Conservation (phyloP, 2,797 vertebrate genomes). For the Naso thynnoides region DNA sequence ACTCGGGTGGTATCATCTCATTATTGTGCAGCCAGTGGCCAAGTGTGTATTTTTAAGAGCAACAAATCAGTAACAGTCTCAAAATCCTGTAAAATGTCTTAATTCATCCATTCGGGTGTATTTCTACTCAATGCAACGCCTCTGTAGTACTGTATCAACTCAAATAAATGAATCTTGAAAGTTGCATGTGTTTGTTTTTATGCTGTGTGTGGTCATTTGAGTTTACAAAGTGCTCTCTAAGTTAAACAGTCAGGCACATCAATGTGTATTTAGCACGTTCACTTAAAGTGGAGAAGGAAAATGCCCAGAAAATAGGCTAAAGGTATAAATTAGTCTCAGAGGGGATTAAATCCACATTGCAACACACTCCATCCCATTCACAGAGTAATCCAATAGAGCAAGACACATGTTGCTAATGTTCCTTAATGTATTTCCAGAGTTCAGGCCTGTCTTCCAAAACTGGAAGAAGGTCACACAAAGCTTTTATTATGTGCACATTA, state of each 20-base stretch:
- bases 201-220: constrained; percentile 30
- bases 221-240: neutral
- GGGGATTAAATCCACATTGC: neutral
- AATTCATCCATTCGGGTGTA: constrained; percentile 66
- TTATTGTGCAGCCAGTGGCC: constrained; percentile 47
- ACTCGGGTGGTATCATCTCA: constrained; percentile 73
- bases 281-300: neutral
- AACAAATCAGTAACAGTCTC: constrained; percentile 52
- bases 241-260: neutral
- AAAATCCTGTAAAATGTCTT: constrained; percentile 77
- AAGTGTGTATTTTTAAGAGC: constrained; percentile 42
- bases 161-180: constrained; percentile 85
- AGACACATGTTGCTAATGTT: neutral
- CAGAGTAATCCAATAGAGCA: neutral
- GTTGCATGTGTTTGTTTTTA: constrained; percentile 41
- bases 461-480: constrained; percentile 1
- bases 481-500: constrained; percentile 10
- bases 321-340: neutral
- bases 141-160: constrained; percentile 84
- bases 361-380: constrained; percentile 1
- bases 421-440: constrained; percentile 20
- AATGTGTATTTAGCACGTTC: neutral
- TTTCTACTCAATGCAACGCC: constrained; percentile 76
- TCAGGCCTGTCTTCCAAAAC: constrained; percentile 16
- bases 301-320: neutral